Base-by-base conservation (phyloP, 2,888 invertebrate species). In the Drosophila eohydei region DNA sequence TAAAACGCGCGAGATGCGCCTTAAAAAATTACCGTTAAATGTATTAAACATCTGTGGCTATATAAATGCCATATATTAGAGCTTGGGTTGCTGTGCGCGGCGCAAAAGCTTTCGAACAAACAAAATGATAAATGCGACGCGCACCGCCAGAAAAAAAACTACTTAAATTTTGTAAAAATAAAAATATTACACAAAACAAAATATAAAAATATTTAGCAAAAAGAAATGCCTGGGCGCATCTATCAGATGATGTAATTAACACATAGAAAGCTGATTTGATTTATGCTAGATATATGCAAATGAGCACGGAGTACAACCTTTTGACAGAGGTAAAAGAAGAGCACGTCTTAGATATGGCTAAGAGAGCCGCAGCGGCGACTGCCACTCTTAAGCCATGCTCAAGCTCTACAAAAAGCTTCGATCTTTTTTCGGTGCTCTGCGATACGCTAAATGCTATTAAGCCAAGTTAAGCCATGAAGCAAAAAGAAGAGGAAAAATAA, bases 391-490 rank as follows among this genome's bases (percentile, higher is more conserved):
- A 70, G 76, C 58, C 54, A 46, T 12, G 48, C 43, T 46, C 43
- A 32, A 50, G 50, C 50, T 50, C 32, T 43, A 30, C n/a, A 14
- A 68, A 64, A 80, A 71, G 76, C 76, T 80, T 66, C 44, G 54
- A 26, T 14, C 28, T 21, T 7, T 7, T 64, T 75, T 69, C 44
- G 51, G 73, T 57, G 60, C 71, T 71, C 79, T 58, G 58, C 78
- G 86, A 61, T 69, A 80, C 73, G 75, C 74, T 66, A 71, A 83
- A 78, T 74, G 82, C 71, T 75, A 81, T 80, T 78, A 86, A 81
- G 86, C 82, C 81, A 77, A 87, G 71, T 77, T 70, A 80, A 88
- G 88, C 88, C 90, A 88, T 91, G 91, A 84, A 70, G 83, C 78
- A 76, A 86, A 68, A 71, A 71, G 76, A 41, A 44, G n/a, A 26